Conservation (phyloP, 2,888 invertebrate genomes). For the Polyommatus iphigenia region DNA sequence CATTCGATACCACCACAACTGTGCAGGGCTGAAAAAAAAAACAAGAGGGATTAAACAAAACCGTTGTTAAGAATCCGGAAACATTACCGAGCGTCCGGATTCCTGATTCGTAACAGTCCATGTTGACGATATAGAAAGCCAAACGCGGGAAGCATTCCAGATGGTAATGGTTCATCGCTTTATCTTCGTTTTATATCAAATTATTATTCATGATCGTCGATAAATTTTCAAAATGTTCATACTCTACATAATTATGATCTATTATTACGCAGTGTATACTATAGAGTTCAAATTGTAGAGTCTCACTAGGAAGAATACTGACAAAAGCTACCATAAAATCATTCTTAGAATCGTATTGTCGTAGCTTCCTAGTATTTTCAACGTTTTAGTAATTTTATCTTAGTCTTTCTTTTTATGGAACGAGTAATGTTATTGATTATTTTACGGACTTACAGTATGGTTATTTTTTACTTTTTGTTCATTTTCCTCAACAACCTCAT, state of each 20-base stretch:
- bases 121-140: neutral
- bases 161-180: neutral
- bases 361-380: neutral
- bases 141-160: neutral
- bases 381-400: neutral
- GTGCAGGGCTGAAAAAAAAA: constrained; percentile 60
- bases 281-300: too few species aligned
- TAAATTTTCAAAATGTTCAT: neutral
- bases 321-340: too few species aligned
- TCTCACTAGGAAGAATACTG: too few species aligned
- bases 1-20: constrained; percentile 63
- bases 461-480: constrained; percentile 41
- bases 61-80: neutral
- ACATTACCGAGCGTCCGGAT: neutral
- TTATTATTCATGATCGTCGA: neutral
- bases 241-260: neutral
- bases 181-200: neutral
- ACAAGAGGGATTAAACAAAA: neutral
- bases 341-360: too few species aligned
- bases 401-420: neutral
- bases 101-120: neutral
- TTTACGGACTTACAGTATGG: neutral
- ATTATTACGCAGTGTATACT: too few species aligned
- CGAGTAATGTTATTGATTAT: neutral
- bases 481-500: constrained; percentile 43